phyloP scores from a whole-genome alignment of 2,113 vertebrate species.

The Suncus etruscus region DNA sequence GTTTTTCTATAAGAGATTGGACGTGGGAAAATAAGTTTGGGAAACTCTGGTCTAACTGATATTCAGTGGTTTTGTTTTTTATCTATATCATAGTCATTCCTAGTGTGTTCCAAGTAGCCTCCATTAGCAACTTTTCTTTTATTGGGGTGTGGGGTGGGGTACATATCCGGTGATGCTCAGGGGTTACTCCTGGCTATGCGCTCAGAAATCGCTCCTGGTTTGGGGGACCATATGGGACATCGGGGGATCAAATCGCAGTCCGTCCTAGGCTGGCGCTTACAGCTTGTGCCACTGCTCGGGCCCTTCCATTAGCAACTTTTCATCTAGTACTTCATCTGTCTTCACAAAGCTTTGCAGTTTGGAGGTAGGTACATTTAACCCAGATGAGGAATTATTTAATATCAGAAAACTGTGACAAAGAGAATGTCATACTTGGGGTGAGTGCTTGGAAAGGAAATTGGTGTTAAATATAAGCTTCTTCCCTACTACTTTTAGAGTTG shows the following conservation, averaged over 20 bases:
- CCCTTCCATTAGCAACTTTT: neutral
- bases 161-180: too few relatives aligned
- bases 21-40: too few relatives aligned
- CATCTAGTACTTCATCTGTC: neutral
- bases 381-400: conserved; percentile 44
- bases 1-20: too few relatives aligned
- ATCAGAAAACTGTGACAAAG: neutral
- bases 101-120: neutral
- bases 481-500: neutral
- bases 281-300: too few relatives aligned
- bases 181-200: too few relatives aligned
- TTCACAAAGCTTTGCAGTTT: neutral
- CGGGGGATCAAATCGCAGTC: too few relatives aligned
- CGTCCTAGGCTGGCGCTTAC: too few relatives aligned
- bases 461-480: neutral
- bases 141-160: too few relatives aligned
- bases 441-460: neutral
- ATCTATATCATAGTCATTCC: neutral
- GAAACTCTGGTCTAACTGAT: neutral
- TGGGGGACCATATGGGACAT: too few relatives aligned
- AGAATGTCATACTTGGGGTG: neutral
- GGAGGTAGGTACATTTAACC: conserved; percentile 20
- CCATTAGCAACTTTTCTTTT: neutral
- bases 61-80: neutral
- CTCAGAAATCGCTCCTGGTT: too few relatives aligned